Conservation (phyloP, 1,140 invertebrate genomes). For the Drosophila gunungcola region DNA sequence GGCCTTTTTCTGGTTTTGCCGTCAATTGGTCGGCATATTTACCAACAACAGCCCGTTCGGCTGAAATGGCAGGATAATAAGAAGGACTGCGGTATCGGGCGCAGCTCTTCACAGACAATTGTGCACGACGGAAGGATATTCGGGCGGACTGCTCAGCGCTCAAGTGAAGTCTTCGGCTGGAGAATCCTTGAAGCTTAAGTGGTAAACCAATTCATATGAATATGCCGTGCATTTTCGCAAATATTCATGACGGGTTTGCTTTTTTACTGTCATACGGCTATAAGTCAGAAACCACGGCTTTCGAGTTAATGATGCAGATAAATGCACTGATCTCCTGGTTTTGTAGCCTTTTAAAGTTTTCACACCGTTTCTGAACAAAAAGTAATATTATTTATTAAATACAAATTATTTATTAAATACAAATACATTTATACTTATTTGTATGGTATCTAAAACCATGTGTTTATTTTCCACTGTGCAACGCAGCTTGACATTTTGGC, state of each 20-base stretch:
- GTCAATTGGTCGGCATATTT: slow-evolving; percentile 51
- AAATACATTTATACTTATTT: no score
- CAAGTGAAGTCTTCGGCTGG: slow-evolving; percentile 25
- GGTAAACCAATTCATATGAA: slow-evolving; percentile 9
- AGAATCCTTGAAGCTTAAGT: slow-evolving; percentile 24
- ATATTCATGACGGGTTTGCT: neutral
- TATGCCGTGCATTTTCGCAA: neutral
- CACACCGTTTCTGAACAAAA: no score
- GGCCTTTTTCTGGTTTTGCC: slow-evolving; percentile 31
- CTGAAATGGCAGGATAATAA: slow-evolving; percentile 34
- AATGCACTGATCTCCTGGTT: neutral
- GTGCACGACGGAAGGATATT: slow-evolving; percentile 18
- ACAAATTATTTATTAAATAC: no score
- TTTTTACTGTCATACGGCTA: neutral
- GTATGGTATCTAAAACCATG: no score
- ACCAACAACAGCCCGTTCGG: slow-evolving; percentile 32
- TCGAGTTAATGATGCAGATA: slow-evolving; percentile 10
- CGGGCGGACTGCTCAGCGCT: slow-evolving; percentile 4
- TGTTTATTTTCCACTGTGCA: neutral
- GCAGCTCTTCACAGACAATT: slow-evolving; percentile 10
- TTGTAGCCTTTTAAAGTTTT: neutral
- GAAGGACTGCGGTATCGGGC: slow-evolving; percentile 26
- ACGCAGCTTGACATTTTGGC: slow-evolving; percentile 16
- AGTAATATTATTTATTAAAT: no score
- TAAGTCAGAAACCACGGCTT: neutral